Base-by-base conservation (phyloP, 2,113 vertebrate genomes). In the Chionomys nivalis region DNA sequence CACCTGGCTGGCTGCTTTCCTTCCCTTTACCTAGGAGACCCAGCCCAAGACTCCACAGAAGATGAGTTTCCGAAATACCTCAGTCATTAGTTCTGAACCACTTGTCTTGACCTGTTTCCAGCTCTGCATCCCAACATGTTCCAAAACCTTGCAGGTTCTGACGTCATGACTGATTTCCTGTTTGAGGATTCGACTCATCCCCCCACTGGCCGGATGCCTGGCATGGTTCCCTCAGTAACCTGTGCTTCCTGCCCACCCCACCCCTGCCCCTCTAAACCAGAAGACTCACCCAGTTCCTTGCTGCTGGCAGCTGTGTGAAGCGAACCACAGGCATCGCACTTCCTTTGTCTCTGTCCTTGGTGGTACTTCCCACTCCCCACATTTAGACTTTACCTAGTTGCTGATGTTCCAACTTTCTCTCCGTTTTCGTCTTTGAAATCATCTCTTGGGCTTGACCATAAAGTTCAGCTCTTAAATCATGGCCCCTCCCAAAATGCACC, bases 91-190 rank as follows among this genome's bases (percentile, higher is more conserved):
- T 97, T 96, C 88, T 91, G 89, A 95, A 70, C 92, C 92, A 72
- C 94, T 97, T 96, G 95, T 78, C 94, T 96, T 96, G 91, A 90
- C 89, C 89, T 95, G 87, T 78, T 97, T 97, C 95, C 95, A 93
- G 93, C 47, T 94, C 92, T 93, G 11, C 23, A 96, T 89, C 96
- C 94, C 93, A 83, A 87, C 63, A 28, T 61, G 77, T 94, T 95
- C 96, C 93, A 75, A 63, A 96, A 78, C 19, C 91, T 94, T 66
- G 70, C 92, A 97, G 79, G 70, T 90, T 95, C 95, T 95, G 89
- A 94, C 31, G n/a, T 91, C 73, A 79, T 55, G 24, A 89, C 77
- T 61, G 90, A 91, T 96, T 98, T 98, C 96, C 94, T 96, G 96
- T 97, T 95, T 98, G 95, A 87, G 96, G 90, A 78, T 94, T 72